Base-by-base conservation (phyloP, 2,797 vertebrate genomes). In the Salarias fasciatus region DNA sequence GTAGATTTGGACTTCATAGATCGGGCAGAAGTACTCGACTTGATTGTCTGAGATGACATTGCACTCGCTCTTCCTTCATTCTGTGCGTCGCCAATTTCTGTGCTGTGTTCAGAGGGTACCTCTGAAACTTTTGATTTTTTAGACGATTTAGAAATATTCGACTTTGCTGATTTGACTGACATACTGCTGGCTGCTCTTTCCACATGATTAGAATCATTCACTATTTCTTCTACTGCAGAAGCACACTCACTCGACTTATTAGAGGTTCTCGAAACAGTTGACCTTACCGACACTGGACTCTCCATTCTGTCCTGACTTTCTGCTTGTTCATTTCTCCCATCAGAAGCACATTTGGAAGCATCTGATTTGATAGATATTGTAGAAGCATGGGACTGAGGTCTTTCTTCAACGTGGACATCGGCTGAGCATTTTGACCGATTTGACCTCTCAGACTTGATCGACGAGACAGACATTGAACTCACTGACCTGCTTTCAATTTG, bases 111-210 rank as follows among this genome's bases (percentile, higher is more conserved):
- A 50, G 66, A 58, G 10, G 12, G 41, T 3, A 54, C 12, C 7
- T 43, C 33, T 45, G 68, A 82, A 38, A n/a, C 6, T 24, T 78
- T 79, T 3, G 85, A 85, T 84, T 80, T 86, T 24, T 57, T 71
- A 13, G 84, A 83, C 74, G 11, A 72, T 50, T 13, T 30, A n/a
- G 87, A 88, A 41, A 64, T 11, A 51, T 69, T 64, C 67, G 88
- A 88, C 58, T 58, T 81, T 24, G 50, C 49, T 18, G 87, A 87
- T 68, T 63, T 86, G 7, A 63, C 11, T 46, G 86, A 88, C 8
- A 61, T 56, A 5, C 5, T 61, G 54, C 84, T 86, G 46, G 37
- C 18, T 24, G 82, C 6, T 75, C 82, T 84, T 49, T 80, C 54
- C 0, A 30, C 6, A 2, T 40, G 10, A 51, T 78, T 74, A n/a